Evolutionary conservation across 2,113 vertebrate species (phyloP), one percentile per base, ranked within the genome.

Genomic region (Zosterops pallidus): DNA sequence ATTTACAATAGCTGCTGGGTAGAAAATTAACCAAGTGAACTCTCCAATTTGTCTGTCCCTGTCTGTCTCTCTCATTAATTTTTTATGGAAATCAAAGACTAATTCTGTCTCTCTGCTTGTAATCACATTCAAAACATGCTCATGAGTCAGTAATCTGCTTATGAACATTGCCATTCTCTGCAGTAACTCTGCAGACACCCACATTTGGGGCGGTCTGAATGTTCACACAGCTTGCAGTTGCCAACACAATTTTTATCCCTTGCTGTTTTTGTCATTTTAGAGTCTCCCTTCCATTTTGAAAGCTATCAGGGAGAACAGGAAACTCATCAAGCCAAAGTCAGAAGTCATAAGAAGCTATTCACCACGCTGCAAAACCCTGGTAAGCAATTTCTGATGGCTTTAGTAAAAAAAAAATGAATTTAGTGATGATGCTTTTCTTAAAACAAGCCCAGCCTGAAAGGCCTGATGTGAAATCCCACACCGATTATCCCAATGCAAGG

Each of bases 41-140:
- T 94, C 96, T 52, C 89, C 88, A 90, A 92, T 78, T 89, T 57
- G 44, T 91, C 57, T 91, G 59, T 91, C 72, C 83, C 67, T 92
- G 50, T 59, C 44, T 63, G 33, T 76, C 62, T 97, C 82, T 52
- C 85, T 86, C 78, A 86, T 77, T 93, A 96, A 60, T 94, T 60
- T 92, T 96, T 94, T 92, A 83, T 92, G 85, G 86, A 95, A 92
- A 59, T 78, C 75, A 91, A 91, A 92, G 95, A 76, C 79, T 95
- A 96, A 89, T 86, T 72, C 63, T 94, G 89, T 78, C 41, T 94
- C 63, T 70, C 60, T 90, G 94, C 47, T 88, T 95, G 70, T 78
- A 94, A 95, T 94, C 80, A 50, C 59, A 96, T 94, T 95, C 55
- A 91, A 91, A 95, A 96, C 77, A 81, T 75, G 68, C 85, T 95